Base-by-base conservation (phyloP, 2,797 vertebrate genomes). In the Prunella strophiata region DNA sequence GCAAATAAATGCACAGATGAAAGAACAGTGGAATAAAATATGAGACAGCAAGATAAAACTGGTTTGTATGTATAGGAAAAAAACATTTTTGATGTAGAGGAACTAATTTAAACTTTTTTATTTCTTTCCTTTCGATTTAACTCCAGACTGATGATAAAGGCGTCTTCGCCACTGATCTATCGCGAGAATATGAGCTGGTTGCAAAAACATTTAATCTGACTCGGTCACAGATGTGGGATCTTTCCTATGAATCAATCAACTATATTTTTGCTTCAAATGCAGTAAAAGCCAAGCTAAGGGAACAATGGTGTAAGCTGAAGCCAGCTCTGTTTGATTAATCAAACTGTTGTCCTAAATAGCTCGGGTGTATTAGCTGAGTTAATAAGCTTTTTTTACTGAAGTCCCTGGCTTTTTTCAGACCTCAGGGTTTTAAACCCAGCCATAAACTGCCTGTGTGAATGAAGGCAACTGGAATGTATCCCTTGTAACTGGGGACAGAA, bases 121-220 rank as follows among this genome's bases (percentile, higher is more conserved):
- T 78, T 47, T 30, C 20, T 67, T 59, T 77, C 78, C 51, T 94
- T 96, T 48, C 36, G 19, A 45, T 50, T 73, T 38, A 42, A 90
- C 95, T 92, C 58, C 97, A 99, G 99, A 99, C 99, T 2, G 99
- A 99, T 55, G 99, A 99, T 96, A 99, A 99, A 95, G 99, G 99
- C 7, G 98, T 99, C 83, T 99, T 99, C 97, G 98, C 98, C n/a
- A 99, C 99, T 13, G 97, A 98, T 63, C 98, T 99, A 45, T 99
- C 99, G 26, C 98, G 98, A 95, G 99, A 99, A 83, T 99, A 99
- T 73, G 98, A 99, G 90, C 96, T 99, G 96, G 98, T 97, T 78
- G 99, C 99, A 16, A 97, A 98, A 50, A 99, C 98, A 3, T 99
- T 99, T 91, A 96, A 98, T 52, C 98, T 99, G 81, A 98, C 95